A percentile compares a stretch with the other conserved stretches of the same genome.
These are phyloP conservation scores for Tenthredo distinguenda DNA, from an alignment of 2,888 invertebrate genomes.

Conservation along the genomic window DNA sequence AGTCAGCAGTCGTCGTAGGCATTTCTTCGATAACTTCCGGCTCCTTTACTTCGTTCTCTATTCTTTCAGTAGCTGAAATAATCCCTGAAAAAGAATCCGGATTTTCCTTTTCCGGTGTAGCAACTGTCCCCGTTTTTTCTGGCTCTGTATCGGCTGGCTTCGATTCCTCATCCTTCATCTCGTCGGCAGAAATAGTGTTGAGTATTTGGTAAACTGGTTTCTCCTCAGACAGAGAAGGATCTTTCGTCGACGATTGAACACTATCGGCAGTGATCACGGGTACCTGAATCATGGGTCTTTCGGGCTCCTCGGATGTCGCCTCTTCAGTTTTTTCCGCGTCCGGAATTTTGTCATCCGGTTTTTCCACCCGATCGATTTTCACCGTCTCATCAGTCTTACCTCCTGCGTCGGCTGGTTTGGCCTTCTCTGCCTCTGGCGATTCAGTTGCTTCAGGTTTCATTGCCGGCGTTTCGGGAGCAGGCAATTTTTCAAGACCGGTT, in stretches of 20 bases:
- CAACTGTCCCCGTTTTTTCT: not conserved
- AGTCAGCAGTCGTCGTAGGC: not conserved
- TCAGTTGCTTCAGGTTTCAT: constrained; percentile 49
- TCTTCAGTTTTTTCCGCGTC: constrained; percentile 51
- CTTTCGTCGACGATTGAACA: constrained; percentile 64
- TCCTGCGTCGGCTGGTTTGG: constrained; percentile 45
- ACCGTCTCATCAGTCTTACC: constrained; percentile 61
- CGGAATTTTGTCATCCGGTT: not conserved
- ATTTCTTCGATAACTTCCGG: not conserved
- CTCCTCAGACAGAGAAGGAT: constrained; percentile 61
- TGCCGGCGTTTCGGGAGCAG: not conserved
- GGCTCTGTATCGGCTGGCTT: constrained; percentile 53
- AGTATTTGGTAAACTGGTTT: constrained; percentile 69
- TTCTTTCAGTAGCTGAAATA: not conserved
- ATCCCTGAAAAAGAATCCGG: not conserved
- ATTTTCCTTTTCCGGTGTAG: not conserved
- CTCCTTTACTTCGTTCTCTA: not conserved
- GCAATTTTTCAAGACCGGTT: not conserved
- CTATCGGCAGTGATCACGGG: constrained; percentile 72
- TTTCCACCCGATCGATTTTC: constrained; percentile 51
- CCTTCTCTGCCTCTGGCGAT: constrained; percentile 45
- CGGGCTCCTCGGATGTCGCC: constrained; percentile 8
- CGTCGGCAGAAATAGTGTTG: constrained; percentile 67
- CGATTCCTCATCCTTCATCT: constrained; percentile 51
- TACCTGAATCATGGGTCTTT: constrained; percentile 74